Evolutionary conservation across 2,797 vertebrate species (phyloP).

Genomic region (Pangasius mekongensis): DNA sequence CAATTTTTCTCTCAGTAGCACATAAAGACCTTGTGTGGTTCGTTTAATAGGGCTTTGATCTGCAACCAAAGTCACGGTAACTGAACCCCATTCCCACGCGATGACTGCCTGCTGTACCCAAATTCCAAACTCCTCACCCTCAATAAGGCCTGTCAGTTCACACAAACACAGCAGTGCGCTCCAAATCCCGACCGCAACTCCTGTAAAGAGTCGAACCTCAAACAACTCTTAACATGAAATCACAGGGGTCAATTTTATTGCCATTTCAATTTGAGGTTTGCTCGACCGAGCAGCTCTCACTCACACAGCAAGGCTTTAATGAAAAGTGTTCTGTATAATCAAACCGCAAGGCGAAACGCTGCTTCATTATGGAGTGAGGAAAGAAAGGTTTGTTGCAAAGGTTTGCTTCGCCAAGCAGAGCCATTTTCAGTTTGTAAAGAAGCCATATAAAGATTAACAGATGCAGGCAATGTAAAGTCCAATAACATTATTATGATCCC

Average conservation of each 20-base stretch:
- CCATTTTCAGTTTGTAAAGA: slow-evolving; percentile 28
- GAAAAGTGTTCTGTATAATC: slow-evolving; percentile 59
- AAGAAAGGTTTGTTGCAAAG: background rate
- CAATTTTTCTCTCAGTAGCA: slow-evolving; percentile 62
- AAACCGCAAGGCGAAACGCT: slow-evolving; percentile 66
- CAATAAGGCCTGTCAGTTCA: slow-evolving; percentile 58
- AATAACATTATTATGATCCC: slow-evolving; percentile 26
- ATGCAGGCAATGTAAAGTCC: background rate
- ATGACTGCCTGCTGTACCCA: slow-evolving; percentile 46
- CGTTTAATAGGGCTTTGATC: slow-evolving; percentile 74
- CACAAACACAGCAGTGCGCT: slow-evolving; percentile 55
- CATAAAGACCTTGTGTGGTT: slow-evolving; percentile 65
- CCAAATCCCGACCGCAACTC: slow-evolving; percentile 30
- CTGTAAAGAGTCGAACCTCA: slow-evolving; percentile 62
- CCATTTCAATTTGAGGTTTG: slow-evolving; percentile 67
- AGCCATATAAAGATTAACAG: slow-evolving; percentile 33
- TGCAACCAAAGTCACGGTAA: slow-evolving; percentile 63
- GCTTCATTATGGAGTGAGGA: slow-evolving; percentile 51
- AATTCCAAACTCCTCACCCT: slow-evolving; percentile 44
- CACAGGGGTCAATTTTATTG: slow-evolving; percentile 65
- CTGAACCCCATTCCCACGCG: slow-evolving; percentile 66
- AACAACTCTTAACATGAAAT: slow-evolving; percentile 72
- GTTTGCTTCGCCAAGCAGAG: background rate
- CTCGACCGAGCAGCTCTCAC: slow-evolving; percentile 62
- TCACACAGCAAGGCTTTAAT: slow-evolving; percentile 62